Percentiles rank a stretch among this genome's conserved stretches.
phyloP scores from a whole-genome alignment of 2,113 vertebrate species.

The Ciconia maguari region DNA sequence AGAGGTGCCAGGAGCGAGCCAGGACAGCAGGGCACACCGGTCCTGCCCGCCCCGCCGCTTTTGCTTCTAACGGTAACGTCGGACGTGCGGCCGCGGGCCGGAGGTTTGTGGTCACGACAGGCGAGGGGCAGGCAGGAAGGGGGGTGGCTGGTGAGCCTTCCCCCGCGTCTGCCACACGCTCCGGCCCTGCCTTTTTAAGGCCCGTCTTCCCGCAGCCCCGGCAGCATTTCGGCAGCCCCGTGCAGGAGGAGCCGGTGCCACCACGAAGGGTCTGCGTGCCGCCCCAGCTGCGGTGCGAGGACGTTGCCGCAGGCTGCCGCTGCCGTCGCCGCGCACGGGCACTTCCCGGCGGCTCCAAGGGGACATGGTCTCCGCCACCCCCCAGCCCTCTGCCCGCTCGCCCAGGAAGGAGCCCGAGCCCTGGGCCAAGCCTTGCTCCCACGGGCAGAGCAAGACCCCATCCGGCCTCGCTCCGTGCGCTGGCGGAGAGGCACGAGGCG shows the following conservation, averaged over 20 bases:
- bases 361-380: neutral
- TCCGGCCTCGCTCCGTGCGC: rapidly evolving
- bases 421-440: neutral
- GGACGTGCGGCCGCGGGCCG: rapidly evolving
- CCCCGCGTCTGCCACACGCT: rapidly evolving
- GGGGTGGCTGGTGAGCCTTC: no score
- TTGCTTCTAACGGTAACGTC: neutral
- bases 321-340: rapidly evolving
- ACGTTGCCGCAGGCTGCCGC: neutral
- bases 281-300: rapidly evolving
- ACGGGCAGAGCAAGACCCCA: neutral
- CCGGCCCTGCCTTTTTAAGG: neutral
- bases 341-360: no score
- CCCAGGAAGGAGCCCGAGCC: neutral
- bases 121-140: neutral
- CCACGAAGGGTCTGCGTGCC: neutral
- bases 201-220: neutral
- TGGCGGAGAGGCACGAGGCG: neutral
- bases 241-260: neutral
- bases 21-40: neutral
- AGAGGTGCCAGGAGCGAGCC: neutral
- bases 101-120: neutral
- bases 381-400: neutral
- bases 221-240: neutral
- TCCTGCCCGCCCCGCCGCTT: neutral